These are phyloP conservation scores for Chionomys nivalis DNA, from an alignment of 2,113 vertebrate species.

Conservation along the genomic window DNA sequence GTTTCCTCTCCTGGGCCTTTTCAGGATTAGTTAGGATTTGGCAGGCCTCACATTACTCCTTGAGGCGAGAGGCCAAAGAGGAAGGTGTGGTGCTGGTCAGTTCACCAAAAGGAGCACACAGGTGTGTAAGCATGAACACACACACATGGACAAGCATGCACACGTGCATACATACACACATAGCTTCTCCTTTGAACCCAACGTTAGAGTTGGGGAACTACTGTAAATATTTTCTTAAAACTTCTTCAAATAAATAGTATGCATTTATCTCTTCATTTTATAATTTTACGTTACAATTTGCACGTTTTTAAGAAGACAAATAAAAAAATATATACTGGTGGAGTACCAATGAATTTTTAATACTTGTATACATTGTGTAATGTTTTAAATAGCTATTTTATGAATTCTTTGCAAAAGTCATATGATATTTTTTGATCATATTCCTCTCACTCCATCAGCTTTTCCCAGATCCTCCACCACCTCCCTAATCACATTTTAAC, in stretches of 20 bases:
- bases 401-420: background rate
- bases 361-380: background rate
- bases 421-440: background rate
- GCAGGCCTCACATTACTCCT: background rate
- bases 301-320: background rate
- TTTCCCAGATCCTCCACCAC: background rate
- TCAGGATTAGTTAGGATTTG: background rate
- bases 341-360: background rate
- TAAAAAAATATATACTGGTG: background rate
- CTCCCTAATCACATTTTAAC: background rate
- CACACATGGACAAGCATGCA: background rate
- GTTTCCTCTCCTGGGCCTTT: background rate
- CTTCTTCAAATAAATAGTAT: background rate
- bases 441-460: background rate
- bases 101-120: constrained; percentile 9
- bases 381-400: background rate
- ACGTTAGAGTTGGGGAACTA: background rate
- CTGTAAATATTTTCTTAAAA: constrained; percentile 32
- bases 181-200: background rate
- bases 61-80: background rate
- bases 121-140: background rate
- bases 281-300: constrained; percentile 44
- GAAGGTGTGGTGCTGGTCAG: background rate
- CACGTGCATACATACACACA: background rate
- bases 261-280: constrained; percentile 8